Conservation (phyloP, 1,140 invertebrate species). For the Zaprionus vittiger region DNA sequence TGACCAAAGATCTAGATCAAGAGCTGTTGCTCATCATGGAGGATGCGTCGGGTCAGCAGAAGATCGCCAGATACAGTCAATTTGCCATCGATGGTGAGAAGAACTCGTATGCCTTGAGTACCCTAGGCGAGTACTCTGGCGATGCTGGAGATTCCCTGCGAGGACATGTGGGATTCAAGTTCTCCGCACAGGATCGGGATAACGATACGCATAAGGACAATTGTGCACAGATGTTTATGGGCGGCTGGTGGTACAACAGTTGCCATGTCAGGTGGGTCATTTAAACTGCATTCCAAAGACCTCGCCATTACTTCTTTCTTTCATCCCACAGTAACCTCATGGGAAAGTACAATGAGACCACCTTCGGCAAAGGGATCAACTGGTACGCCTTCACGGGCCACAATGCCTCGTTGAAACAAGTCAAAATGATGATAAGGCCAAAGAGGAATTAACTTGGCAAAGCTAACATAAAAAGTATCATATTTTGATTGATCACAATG, state of each 20-base stretch:
- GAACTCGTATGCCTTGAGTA: constrained; percentile 4
- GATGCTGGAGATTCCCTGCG: constrained; percentile 39
- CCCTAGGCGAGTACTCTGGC: constrained; percentile 30
- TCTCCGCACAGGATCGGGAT: constrained; percentile 34
- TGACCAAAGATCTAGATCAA: constrained; percentile 86
- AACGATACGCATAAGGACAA: constrained; percentile 21
- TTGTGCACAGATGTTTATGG: constrained; percentile 34
- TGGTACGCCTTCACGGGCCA: constrained; percentile 34
- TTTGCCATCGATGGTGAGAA: constrained; percentile 31
- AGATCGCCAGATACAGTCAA: constrained; percentile 12
- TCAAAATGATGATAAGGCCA: constrained; percentile 48
- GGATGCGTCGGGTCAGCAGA: constrained; percentile 6
- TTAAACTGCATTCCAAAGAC: background rate
- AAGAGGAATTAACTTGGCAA: constrained; percentile 5
- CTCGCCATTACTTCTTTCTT: background rate
- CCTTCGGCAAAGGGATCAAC: constrained; percentile 42
- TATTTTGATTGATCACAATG: background rate
- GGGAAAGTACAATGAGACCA: constrained; percentile 40
- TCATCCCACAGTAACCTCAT: constrained; percentile 35
- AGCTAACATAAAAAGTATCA: too few relatives aligned
- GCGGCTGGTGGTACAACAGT: constrained; percentile 46
- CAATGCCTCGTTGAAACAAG: constrained; percentile 36
- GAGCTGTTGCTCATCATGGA: constrained; percentile 87
- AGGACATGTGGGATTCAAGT: constrained; percentile 14
- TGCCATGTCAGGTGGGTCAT: constrained; percentile 35